Evolutionary conservation across 2,888 invertebrate genomes (phyloP), one percentile per base, ranked within the genome.

Genomic region (Malacosoma neustria): DNA sequence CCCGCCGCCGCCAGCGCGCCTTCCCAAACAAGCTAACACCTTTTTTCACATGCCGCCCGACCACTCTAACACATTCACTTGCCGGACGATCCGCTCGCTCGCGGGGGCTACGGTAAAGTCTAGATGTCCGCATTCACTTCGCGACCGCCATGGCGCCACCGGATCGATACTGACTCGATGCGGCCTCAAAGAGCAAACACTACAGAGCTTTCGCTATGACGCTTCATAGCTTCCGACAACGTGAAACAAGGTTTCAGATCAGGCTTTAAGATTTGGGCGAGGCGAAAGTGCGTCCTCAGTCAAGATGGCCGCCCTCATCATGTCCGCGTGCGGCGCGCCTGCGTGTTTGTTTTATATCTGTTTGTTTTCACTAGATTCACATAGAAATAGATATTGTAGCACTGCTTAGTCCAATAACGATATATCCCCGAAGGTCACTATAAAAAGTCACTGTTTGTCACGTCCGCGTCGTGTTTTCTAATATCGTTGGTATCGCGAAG

Each of bases 251-350:
- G 57, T 59, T 63, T 53, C 56, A 48, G 59, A 68, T 74, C 62
- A 76, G 63, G 58, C 61, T 76, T 67, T 51, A 69, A 71, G 61
- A 73, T 80, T 74, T 65, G 80, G 84, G 84, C 82, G 84, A 82
- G 82, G 81, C 79, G 75, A 81, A 72, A 80, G 65, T 75, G 75
- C 72, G 79, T 79, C 74, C 68, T 76, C 80, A 54, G 59, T 72
- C 80, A 84, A 84, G 74, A 85, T 84, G 84, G 84, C 84, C 77
- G 84, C 74, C 74, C 56, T 77, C 76, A 70, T 79, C 77, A 74
- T 80, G 73, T 72, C 72, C 77, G 67, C 61, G 66, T 55, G 64
- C 52, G 55, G 56, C 72, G 82, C 84, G 84, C 82, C 71, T 84
- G 84, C 84, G 84, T 82, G 51, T 62, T 33, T 48, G 57, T 67